Conservation (phyloP, 2,888 invertebrate genomes). For the Cartodere bifasciata region DNA sequence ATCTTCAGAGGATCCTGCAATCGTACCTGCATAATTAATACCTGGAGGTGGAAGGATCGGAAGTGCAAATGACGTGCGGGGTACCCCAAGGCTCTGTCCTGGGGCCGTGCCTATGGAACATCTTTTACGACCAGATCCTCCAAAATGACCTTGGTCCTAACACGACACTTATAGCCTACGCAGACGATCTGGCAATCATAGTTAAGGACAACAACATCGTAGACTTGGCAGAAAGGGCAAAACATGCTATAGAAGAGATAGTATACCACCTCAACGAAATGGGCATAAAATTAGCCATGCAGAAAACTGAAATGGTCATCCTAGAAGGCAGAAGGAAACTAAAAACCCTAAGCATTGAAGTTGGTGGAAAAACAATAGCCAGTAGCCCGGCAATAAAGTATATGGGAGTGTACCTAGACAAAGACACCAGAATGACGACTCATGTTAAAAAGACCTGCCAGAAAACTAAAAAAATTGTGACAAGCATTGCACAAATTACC, state of each 20-base stretch:
- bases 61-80: not conserved
- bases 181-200: conserved; percentile 1
- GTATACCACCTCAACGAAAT: conserved; percentile 2
- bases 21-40: conserved; percentile 1
- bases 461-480: conserved; percentile 3
- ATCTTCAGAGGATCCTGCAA: not conserved
- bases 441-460: conserved; percentile 3
- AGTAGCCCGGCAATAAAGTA: conserved; percentile 3
- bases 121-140: not conserved
- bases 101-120: conserved; percentile 3
- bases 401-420: conserved; percentile 5
- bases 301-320: conserved; percentile 11
- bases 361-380: conserved; percentile 1
- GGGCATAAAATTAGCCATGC: conserved; percentile 6
- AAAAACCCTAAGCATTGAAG: not conserved
- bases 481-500: conserved; percentile 6
- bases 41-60: not conserved
- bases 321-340: conserved; percentile 6
- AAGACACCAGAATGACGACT: not conserved
- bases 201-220: conserved; percentile 2
- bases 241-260: not conserved
- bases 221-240: not conserved
- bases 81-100: conserved; percentile 4
- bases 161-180: not conserved
- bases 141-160: not conserved